Conservation (phyloP, 2,113 vertebrate genomes). For the Halichoeres trimaculatus region DNA sequence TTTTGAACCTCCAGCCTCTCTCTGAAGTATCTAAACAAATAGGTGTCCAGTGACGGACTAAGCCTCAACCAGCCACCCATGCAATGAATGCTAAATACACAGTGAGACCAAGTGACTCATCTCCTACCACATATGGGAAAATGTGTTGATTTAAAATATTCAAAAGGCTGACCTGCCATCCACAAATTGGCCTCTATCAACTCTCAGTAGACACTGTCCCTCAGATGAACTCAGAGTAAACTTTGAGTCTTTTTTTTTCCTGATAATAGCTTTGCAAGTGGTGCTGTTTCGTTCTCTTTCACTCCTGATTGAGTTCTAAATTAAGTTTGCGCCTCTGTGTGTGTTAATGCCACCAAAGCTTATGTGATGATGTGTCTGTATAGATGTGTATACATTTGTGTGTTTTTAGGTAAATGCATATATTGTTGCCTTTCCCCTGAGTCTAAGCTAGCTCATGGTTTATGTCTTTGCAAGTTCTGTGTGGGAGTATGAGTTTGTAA, state of each 20-base stretch:
- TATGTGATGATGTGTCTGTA: constrained; percentile 6
- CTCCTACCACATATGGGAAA: constrained; percentile 3
- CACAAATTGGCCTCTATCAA: constrained; percentile 2
- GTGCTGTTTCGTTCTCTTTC: constrained; percentile 33
- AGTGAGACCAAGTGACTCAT: constrained; percentile 15
- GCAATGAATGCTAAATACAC: constrained; percentile 29
- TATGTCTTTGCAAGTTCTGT: constrained; percentile 31
- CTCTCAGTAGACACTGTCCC: constrained; percentile 16
- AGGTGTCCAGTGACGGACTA: background rate
- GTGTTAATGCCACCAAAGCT: constrained; percentile 43
- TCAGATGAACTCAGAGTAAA: constrained; percentile 38
- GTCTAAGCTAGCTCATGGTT: constrained; percentile 27
- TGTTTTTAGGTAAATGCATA: background rate
- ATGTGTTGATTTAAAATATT: constrained; percentile 18
- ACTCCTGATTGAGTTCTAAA: constrained; percentile 25
- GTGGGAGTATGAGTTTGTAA: constrained; percentile 6
- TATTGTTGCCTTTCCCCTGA: constrained; percentile 3
- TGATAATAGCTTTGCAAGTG: constrained; percentile 25
- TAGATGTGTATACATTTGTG: background rate
- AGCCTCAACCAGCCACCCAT: background rate
- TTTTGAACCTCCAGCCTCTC: constrained; percentile 30
- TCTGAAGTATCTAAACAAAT: constrained; percentile 21
- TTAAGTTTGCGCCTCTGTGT: constrained; percentile 6
- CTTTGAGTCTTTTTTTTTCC: constrained; percentile 32
- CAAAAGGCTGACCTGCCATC: constrained; percentile 11